A percentile compares a stretch with the other conserved stretches of the same genome.
Conservation (phyloP, 2,113 vertebrate species). For the Pygoscelis adeliae region DNA sequence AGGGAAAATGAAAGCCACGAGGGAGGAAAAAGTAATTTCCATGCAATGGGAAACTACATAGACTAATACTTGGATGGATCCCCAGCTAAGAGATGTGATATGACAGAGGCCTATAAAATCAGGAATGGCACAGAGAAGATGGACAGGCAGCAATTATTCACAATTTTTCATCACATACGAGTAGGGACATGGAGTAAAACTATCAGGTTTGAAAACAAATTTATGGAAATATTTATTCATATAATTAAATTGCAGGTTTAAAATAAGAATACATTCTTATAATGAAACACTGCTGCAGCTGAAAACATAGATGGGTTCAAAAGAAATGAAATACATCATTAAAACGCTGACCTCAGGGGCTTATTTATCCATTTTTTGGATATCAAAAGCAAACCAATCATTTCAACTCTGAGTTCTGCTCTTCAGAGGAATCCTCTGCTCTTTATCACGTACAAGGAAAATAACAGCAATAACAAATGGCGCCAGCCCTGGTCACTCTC, state of each 20-base stretch:
- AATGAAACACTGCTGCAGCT: neutral
- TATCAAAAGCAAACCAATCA: neutral
- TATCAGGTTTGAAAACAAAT: neutral
- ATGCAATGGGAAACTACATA: neutral
- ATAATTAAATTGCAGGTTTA: neutral
- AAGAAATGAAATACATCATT: neutral
- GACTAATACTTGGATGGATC: neutral
- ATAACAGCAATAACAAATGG: neutral
- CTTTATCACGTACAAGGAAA: neutral
- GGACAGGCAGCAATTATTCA: neutral
- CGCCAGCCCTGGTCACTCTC: neutral
- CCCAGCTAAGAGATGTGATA: neutral
- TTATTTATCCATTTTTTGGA: neutral
- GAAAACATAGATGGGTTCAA: neutral
- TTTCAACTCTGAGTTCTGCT: neutral
- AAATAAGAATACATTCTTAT: neutral
- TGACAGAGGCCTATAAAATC: neutral
- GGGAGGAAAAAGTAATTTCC: neutral
- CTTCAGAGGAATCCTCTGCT: neutral
- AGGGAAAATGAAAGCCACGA: neutral
- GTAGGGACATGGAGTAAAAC: neutral
- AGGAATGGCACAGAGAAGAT: neutral
- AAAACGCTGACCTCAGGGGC: neutral
- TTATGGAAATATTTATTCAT: neutral
- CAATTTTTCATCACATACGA: neutral